Conservation (phyloP, 2,888 invertebrate genomes). For the Gerosis bhagava region DNA sequence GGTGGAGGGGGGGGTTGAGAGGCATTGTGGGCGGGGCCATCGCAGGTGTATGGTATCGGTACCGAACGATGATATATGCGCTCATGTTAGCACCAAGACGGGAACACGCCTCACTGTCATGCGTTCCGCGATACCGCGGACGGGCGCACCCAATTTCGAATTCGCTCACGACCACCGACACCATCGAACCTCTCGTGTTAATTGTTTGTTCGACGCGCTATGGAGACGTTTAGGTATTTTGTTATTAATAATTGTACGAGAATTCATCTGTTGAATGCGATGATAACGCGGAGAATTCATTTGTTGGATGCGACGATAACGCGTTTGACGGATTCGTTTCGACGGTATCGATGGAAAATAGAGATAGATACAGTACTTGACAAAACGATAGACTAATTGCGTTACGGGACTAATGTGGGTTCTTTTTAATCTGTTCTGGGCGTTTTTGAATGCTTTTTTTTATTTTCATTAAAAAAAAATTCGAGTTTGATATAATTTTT, state of each 20-base stretch:
- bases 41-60: constrained; percentile 70
- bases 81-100: constrained; percentile 67
- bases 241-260: constrained; percentile 9
- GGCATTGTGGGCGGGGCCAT: constrained; percentile 57
- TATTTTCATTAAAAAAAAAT: too few relatives aligned
- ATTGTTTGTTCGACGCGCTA: constrained; percentile 59
- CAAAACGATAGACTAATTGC: constrained; percentile 60
- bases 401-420: constrained; percentile 33
- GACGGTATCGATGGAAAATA: constrained; percentile 49
- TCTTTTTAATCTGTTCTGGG: too few relatives aligned
- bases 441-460: too few relatives aligned
- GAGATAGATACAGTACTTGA: constrained; percentile 48
- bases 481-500: too few relatives aligned
- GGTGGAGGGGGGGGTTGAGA: constrained; percentile 41
- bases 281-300: constrained; percentile 17
- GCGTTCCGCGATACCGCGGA: constrained; percentile 43
- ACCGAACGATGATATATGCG: constrained; percentile 73
- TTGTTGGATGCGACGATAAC: constrained; percentile 22
- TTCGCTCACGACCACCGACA: constrained; percentile 39
- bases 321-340: constrained; percentile 32
- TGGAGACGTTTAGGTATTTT: constrained; percentile 7
- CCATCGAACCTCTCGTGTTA: too few relatives aligned
- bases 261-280: constrained; percentile 19
- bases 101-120: constrained; percentile 76
- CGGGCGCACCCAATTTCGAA: too few relatives aligned